A percentile compares a stretch with the other conserved stretches of the same genome.
These are phyloP conservation scores for Formica exsecta DNA, from an alignment of 1,140 invertebrate genomes.

Conservation along the genomic window DNA sequence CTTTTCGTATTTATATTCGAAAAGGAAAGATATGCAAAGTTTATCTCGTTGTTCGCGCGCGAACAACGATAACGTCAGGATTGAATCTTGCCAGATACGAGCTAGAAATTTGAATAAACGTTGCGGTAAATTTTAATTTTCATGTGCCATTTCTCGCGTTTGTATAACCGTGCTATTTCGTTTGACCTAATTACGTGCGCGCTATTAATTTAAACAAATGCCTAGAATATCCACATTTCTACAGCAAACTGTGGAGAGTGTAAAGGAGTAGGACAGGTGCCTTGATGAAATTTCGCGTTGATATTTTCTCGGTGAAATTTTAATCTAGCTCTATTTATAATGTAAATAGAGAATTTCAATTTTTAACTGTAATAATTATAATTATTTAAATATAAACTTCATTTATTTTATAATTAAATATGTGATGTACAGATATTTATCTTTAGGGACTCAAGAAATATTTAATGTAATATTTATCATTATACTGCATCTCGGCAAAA, in stretches of 20 bases:
- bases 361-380: no score
- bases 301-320: constrained; percentile 7
- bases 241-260: not conserved
- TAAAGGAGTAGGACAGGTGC: not conserved
- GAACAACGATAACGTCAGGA: not conserved
- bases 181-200: constrained; percentile 22
- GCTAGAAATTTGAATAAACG: constrained; percentile 22
- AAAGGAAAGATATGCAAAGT: not conserved
- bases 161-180: not conserved
- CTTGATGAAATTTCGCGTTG: constrained; percentile 20
- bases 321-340: not conserved
- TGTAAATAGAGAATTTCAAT: no score
- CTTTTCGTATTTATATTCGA: no score
- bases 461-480: not conserved
- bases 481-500: not conserved
- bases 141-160: not conserved
- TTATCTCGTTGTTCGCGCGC: not conserved
- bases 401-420: no score
- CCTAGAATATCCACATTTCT: not conserved
- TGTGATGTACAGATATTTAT: no score
- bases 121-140: constrained; percentile 8
- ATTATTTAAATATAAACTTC: no score
- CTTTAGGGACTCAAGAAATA: no score
- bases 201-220: constrained; percentile 41
- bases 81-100: not conserved